phyloP scores from a whole-genome alignment of 64 coral and sea anemone genomes.

The Exaiptasia diaphana region DNA sequence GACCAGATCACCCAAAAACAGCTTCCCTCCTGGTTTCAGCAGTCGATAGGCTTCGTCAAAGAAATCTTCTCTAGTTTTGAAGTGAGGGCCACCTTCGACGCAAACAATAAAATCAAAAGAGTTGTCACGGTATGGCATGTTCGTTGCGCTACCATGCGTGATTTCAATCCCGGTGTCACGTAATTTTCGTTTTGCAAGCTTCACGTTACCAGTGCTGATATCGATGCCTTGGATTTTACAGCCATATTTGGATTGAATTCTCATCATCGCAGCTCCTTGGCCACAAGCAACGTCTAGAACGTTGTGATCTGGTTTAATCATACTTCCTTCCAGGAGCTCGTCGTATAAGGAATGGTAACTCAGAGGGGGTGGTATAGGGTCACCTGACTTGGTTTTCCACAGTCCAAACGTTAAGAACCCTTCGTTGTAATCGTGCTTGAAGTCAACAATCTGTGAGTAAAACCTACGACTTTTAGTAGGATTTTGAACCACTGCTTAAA shows the following conservation, averaged over 20 bases:
- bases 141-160: constrained; percentile 31
- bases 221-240: constrained; percentile 12
- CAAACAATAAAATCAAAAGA: constrained; percentile 14
- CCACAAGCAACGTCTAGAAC: constrained; percentile 34
- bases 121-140: constrained; percentile 3
- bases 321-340: constrained; percentile 26
- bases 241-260: constrained; percentile 15
- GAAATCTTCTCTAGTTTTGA: constrained; percentile 38
- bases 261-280: constrained; percentile 26
- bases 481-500: too few species aligned
- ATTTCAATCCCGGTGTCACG: constrained; percentile 27
- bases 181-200: constrained; percentile 38
- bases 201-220: constrained; percentile 32
- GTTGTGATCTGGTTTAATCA: constrained; percentile 9
- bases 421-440: constrained; percentile 33
- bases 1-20: constrained; percentile 19
- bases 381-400: constrained; percentile 49
- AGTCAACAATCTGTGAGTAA: constrained; percentile 41
- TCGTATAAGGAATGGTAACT: constrained; percentile 6
- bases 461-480: too few species aligned
- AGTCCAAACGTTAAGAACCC: constrained; percentile 50
- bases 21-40: constrained; percentile 50
- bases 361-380: not conserved
- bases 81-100: not conserved
- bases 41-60: constrained; percentile 39